Conservation (phyloP, 2,888 invertebrate genomes). For the Drosophila neonasuta region DNA sequence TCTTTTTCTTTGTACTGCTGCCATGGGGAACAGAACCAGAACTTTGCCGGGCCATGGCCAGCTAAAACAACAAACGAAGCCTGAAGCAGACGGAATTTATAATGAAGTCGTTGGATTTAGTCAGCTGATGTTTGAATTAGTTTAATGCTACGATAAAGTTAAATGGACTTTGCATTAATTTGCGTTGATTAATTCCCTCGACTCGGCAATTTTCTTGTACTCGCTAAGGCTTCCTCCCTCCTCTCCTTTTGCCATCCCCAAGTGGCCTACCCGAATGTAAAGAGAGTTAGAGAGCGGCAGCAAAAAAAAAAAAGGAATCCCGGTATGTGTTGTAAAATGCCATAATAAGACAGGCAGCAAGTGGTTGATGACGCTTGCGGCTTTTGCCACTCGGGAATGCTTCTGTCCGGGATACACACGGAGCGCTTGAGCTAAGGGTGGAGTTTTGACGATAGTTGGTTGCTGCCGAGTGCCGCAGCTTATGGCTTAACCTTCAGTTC, state of each 20-base stretch:
- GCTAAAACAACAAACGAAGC: conserved; percentile 8
- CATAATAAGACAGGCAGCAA: conserved; percentile 10
- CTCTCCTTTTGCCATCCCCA: not conserved
- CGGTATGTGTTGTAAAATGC: conserved; percentile 24
- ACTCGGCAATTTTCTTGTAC: conserved; percentile 3
- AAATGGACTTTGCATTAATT: conserved; percentile 11
- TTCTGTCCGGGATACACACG: conserved; percentile 1
- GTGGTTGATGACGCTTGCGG: conserved; percentile 27
- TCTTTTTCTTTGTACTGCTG: conserved; percentile 1
- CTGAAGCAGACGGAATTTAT: conserved; percentile 1
- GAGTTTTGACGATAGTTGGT: conserved; percentile 11
- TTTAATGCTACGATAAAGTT: conserved; percentile 5
- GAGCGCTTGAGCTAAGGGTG: conserved; percentile 14
- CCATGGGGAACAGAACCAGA: conserved; percentile 46
- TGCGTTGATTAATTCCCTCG: conserved; percentile 17
- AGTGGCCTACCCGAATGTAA: conserved; percentile 5
- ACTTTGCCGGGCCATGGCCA: conserved; percentile 26
- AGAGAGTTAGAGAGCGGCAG: not conserved
- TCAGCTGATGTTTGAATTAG: conserved; percentile 28
- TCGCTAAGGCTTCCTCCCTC: not conserved
- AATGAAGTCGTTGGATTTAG: conserved; percentile 27
- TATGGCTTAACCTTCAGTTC: conserved; percentile 66
- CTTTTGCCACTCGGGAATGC: not conserved
- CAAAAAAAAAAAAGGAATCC: not conserved
- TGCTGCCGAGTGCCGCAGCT: conserved; percentile 21